A percentile compares a stretch with the other conserved stretches of the same genome.
Conservation (phyloP, 2,113 vertebrate species). For the Hystrix cristata region DNA sequence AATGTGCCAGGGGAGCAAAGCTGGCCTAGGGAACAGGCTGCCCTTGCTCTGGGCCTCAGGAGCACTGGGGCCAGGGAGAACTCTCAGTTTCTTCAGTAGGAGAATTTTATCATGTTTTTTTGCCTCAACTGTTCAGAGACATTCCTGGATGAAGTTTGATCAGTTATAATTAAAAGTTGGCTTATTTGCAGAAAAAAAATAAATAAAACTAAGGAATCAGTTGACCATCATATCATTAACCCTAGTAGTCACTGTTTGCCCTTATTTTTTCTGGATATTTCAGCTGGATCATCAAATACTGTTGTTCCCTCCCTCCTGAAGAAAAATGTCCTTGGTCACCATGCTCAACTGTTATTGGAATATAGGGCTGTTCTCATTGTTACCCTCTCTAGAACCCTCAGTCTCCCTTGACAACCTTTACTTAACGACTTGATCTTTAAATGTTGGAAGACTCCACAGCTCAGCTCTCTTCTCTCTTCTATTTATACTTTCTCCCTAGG, state of each 20-base stretch:
- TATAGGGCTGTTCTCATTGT: not conserved
- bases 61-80: not conserved
- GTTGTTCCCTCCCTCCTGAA: not conserved
- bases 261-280: constrained; percentile 1
- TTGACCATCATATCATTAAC: not conserved
- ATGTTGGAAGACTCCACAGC: not conserved
- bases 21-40: not conserved
- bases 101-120: constrained; percentile 65
- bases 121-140: constrained; percentile 55
- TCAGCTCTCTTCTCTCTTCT: not conserved
- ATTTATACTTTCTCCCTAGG: constrained; percentile 9
- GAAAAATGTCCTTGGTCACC: not conserved
- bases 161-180: constrained; percentile 78
- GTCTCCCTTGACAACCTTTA: constrained; percentile 6
- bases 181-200: constrained; percentile 6
- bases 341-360: not conserved
- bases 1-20: not conserved
- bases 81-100: constrained; percentile 60
- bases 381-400: not conserved
- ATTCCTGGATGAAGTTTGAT: constrained; percentile 52
- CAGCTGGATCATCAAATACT: not conserved
- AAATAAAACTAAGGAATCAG: not conserved
- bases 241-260: not conserved
- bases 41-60: not conserved
- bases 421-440: constrained; percentile 24